Percentiles rank a stretch among this genome's conserved stretches.
These are phyloP conservation scores for Teleogryllus oceanicus DNA, from an alignment of 2,888 invertebrate species.

Conservation along the genomic window DNA sequence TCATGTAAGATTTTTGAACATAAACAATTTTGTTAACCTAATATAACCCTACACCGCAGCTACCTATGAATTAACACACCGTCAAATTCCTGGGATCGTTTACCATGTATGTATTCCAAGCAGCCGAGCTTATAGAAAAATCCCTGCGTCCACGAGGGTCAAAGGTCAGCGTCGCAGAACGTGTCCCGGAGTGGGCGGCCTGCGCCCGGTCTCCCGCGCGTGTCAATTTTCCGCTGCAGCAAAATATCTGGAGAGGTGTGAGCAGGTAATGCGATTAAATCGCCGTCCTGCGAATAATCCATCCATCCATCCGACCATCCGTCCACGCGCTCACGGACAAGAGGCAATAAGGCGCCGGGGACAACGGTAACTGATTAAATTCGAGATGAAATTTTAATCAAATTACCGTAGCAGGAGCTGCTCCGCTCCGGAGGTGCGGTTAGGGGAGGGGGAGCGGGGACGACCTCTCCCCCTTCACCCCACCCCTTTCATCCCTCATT, in stretches of 20 bases:
- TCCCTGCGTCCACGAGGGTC: no score
- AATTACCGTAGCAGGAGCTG: neutral
- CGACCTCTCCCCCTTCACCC: no score
- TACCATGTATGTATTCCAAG: neutral
- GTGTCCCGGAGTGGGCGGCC: no score
- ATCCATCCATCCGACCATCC: neutral
- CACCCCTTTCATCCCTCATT: no score
- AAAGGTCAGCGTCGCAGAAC: no score
- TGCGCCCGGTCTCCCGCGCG: no score
- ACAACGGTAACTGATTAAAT: slow-evolving; percentile 18
- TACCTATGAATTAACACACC: neutral
- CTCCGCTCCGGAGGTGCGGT: neutral
- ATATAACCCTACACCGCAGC: no score
- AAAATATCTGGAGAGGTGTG: neutral
- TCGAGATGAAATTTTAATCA: slow-evolving; percentile 18
- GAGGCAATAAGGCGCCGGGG: slow-evolving; percentile 18
- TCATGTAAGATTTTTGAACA: no score
- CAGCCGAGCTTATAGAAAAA: neutral
- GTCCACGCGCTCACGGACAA: neutral
- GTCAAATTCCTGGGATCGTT: neutral
- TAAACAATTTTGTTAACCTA: no score
- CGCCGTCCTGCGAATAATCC: neutral
- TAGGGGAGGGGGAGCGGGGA: neutral
- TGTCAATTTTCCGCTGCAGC: slow-evolving; percentile 1
- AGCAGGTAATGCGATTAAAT: neutral